These are phyloP conservation scores for Polyploca ridens DNA, from an alignment of 2,888 invertebrate species.

Conservation along the genomic window DNA sequence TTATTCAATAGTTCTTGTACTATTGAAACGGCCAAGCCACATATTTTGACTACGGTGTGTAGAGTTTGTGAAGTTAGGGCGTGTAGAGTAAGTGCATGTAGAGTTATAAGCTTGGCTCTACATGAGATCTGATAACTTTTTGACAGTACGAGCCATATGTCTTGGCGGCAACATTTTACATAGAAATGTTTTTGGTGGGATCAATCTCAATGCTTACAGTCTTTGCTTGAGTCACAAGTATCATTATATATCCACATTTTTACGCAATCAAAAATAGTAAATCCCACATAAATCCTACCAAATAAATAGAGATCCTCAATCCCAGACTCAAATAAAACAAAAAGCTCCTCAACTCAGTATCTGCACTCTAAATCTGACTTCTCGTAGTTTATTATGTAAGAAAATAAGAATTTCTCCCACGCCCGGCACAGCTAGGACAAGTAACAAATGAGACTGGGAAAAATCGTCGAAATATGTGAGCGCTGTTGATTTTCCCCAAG, in stretches of 20 bases:
- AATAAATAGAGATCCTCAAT: slow-evolving; percentile 4
- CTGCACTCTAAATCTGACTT: slow-evolving; percentile 47
- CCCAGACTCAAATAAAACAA: slow-evolving; percentile 23
- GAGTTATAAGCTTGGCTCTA: too few relatives aligned
- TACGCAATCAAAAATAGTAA: not conserved
- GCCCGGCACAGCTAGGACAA: slow-evolving; percentile 64
- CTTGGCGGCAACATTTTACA: too few relatives aligned
- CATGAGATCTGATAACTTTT: too few relatives aligned
- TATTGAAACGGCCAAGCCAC: too few relatives aligned
- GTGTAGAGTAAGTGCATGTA: too few relatives aligned
- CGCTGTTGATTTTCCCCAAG: slow-evolving; percentile 68
- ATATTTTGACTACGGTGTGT: too few relatives aligned
- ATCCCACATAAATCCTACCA: not conserved
- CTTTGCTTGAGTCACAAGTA: too few relatives aligned
- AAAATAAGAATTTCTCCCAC: slow-evolving; percentile 63
- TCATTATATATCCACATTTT: not conserved
- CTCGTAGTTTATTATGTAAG: slow-evolving; percentile 51
- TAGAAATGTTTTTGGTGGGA: too few relatives aligned
- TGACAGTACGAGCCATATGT: too few relatives aligned
- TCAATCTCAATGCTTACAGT: too few relatives aligned
- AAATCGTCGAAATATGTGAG: slow-evolving; percentile 76
- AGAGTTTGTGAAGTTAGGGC: too few relatives aligned
- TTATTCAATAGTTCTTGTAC: too few relatives aligned
- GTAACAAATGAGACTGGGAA: slow-evolving; percentile 77
- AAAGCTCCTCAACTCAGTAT: slow-evolving; percentile 33